phyloP scores from a whole-genome alignment of 2,797 vertebrate species.

The Hippopotamyrus pictus region DNA sequence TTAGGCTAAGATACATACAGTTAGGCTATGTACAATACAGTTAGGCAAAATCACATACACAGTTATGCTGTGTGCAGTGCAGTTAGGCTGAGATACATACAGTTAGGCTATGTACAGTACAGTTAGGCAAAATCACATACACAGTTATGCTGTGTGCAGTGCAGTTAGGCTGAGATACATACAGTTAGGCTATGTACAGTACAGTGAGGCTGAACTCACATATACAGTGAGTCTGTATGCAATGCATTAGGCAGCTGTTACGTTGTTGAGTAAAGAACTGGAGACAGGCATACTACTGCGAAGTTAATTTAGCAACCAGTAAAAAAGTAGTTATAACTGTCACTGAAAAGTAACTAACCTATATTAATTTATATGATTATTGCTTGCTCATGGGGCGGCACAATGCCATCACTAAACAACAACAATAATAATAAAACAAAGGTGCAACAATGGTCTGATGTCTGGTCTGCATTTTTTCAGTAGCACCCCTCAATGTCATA shows the following conservation, averaged over 20 bases:
- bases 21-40: too few relatives aligned
- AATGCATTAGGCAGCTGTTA: not conserved
- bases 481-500: not conserved
- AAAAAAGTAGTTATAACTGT: not conserved
- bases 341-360: not conserved
- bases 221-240: too few relatives aligned
- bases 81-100: too few relatives aligned
- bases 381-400: not conserved
- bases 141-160: too few relatives aligned
- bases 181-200: too few relatives aligned
- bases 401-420: not conserved
- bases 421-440: not conserved
- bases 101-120: too few relatives aligned
- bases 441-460: not conserved
- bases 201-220: too few relatives aligned
- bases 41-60: too few relatives aligned
- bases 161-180: too few relatives aligned
- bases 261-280: not conserved
- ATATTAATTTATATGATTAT: not conserved
- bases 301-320: not conserved
- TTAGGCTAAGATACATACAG: too few relatives aligned
- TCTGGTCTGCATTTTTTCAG: not conserved
- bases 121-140: too few relatives aligned
- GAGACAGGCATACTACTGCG: not conserved
- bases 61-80: too few relatives aligned